Evolutionary conservation across 2,797 vertebrate species (phyloP).

Genomic region (Vultur gryphus): DNA sequence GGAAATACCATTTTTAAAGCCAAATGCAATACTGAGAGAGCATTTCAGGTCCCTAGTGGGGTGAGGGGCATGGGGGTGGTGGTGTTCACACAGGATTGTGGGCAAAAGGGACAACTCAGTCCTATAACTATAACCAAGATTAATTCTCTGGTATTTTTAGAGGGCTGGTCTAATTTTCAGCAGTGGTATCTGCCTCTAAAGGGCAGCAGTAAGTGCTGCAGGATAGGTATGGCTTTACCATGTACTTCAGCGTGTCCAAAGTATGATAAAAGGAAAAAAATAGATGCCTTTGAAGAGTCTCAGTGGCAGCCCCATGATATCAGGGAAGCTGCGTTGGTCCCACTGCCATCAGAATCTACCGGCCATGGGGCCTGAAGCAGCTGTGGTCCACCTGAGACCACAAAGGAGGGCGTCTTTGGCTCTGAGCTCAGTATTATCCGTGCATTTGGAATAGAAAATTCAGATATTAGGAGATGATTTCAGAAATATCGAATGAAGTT

Average conservation of each 20-base stretch:
- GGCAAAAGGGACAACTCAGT: background rate
- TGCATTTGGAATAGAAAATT: slow-evolving; percentile 35
- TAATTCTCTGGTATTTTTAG: background rate
- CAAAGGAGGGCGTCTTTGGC: background rate
- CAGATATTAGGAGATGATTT: slow-evolving; percentile 24
- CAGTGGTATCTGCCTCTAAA: background rate
- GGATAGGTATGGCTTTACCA: background rate
- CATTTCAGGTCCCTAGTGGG: background rate
- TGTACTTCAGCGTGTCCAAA: background rate
- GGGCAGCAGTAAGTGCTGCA: background rate
- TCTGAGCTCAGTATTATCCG: background rate
- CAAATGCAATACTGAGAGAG: background rate
- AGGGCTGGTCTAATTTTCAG: background rate
- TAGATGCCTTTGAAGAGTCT: background rate
- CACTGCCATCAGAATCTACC: background rate
- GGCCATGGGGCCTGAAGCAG: too few relatives aligned
- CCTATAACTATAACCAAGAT: background rate
- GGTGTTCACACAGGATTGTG: background rate
- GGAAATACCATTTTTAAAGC: background rate
- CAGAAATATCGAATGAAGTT: slow-evolving; percentile 65
- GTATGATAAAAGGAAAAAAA: background rate
- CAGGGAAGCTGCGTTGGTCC: background rate
- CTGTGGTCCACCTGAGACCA: background rate
- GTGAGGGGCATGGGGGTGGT: background rate
- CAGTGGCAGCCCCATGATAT: background rate